Percentiles rank a stretch among this genome's conserved stretches.
Conservation (phyloP, 2,888 invertebrate genomes). For the Galerucella nymphaeae region DNA sequence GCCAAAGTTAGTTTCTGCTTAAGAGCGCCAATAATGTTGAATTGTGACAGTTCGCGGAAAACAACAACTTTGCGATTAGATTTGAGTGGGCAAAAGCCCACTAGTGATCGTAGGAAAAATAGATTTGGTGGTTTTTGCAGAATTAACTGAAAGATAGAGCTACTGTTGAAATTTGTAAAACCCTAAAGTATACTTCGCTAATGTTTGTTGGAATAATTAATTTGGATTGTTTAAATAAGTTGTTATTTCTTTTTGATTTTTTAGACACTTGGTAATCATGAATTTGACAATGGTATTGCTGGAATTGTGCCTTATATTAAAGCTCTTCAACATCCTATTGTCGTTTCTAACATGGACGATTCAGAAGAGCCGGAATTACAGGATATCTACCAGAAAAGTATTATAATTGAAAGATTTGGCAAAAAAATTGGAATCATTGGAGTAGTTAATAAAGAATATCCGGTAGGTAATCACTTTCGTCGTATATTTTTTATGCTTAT, state of each 20-base stretch:
- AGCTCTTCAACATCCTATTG: conserved; percentile 72
- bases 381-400: conserved; percentile 73
- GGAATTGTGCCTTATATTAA: conserved; percentile 80
- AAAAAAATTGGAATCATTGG: conserved; percentile 84
- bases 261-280: conserved; percentile 87
- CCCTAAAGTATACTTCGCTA: background rate
- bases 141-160: too few relatives aligned
- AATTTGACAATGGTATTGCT: conserved; percentile 81
- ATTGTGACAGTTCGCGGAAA: too few relatives aligned
- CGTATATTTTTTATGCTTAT: background rate
- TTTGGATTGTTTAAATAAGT: too few relatives aligned
- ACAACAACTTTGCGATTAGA: too few relatives aligned
- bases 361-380: conserved; percentile 73
- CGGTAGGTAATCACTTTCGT: conserved; percentile 64
- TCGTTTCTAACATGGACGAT: conserved; percentile 82
- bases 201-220: background rate
- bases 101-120: too few relatives aligned
- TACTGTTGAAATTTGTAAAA: too few relatives aligned
- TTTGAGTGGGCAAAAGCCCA: too few relatives aligned
- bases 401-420: conserved; percentile 71
- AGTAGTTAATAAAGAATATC: conserved; percentile 75
- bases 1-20: too few relatives aligned
- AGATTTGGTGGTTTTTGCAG: too few relatives aligned
- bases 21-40: too few relatives aligned
- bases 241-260: conserved; percentile 29